phyloP scores from a whole-genome alignment of 2,797 vertebrate genomes.

The Basileuterus tristriatus region DNA sequence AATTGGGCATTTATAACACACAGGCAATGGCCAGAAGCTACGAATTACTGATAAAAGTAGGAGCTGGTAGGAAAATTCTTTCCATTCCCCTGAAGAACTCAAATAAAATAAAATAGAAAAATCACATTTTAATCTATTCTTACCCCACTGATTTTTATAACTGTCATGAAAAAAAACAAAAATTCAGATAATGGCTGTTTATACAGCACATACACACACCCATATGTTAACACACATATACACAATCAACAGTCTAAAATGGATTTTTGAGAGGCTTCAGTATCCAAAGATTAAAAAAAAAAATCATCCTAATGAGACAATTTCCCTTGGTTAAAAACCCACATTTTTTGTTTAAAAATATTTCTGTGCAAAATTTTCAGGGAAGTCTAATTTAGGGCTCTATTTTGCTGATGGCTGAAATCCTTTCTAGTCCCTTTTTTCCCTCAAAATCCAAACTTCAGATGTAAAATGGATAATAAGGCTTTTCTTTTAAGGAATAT shows the following conservation, averaged over 20 bases:
- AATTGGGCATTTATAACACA: background rate
- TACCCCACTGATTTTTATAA: background rate
- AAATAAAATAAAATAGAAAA: background rate
- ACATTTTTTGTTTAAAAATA: background rate
- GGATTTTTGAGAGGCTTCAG: background rate
- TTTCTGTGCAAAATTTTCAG: background rate
- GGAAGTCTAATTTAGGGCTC: conserved; percentile 9
- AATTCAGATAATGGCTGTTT: background rate
- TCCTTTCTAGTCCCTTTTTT: background rate
- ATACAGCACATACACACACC: background rate
- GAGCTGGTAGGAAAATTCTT: background rate
- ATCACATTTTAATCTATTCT: background rate
- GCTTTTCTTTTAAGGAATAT: background rate
- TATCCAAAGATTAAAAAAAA: background rate
- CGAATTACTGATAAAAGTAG: background rate
- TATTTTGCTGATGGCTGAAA: background rate
- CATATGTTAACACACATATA: background rate
- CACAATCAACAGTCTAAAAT: background rate
- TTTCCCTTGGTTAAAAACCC: background rate
- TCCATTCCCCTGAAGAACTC: background rate
- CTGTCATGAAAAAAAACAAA: background rate
- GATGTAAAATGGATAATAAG: background rate
- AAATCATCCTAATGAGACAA: background rate
- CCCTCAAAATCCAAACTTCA: background rate
- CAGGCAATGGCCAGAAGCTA: conserved; percentile 22